Conservation (phyloP, 2,797 vertebrate species). For the Peromyscus attwateri region DNA sequence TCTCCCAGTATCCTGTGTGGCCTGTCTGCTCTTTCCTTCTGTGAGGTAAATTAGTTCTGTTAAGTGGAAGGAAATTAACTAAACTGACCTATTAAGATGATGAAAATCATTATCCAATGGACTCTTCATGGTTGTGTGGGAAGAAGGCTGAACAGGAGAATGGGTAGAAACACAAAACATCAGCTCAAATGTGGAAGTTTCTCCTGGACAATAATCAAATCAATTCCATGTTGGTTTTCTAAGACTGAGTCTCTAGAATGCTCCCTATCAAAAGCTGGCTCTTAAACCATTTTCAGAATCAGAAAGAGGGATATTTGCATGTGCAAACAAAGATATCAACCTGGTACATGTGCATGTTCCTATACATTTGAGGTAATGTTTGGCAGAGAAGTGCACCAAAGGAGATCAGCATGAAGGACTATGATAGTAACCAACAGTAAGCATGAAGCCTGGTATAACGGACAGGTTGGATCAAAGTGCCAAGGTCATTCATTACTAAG, state of each 20-base stretch:
- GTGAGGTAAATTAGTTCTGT: slow-evolving; percentile 22
- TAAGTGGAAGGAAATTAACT: slow-evolving; percentile 70
- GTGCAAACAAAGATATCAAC: not conserved
- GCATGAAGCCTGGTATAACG: not conserved
- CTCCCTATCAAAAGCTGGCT: not conserved
- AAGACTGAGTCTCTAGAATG: not conserved
- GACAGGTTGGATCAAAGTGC: not conserved
- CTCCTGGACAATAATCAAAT: not conserved
- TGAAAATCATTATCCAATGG: slow-evolving; percentile 57
- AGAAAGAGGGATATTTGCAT: not conserved
- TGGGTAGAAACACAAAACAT: slow-evolving; percentile 30
- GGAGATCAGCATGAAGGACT: not conserved
- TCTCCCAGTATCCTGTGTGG: not conserved
- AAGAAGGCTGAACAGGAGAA: not conserved
- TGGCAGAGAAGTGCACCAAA: not conserved
- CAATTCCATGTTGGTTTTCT: not conserved
- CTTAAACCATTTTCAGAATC: slow-evolving; percentile 20
- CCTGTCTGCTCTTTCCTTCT: not conserved
- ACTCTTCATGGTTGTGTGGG: slow-evolving; percentile 42
- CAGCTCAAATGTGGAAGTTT: not conserved
- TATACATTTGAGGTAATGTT: not conserved
- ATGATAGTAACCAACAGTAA: not conserved
- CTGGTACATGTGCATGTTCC: not conserved
- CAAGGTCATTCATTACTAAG: not conserved
- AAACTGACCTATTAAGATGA: slow-evolving; percentile 49